A percentile compares a stretch with the other conserved stretches of the same genome.
Conservation (phyloP, 2,113 vertebrate species). For the Nerophis lumbriciformis region DNA sequence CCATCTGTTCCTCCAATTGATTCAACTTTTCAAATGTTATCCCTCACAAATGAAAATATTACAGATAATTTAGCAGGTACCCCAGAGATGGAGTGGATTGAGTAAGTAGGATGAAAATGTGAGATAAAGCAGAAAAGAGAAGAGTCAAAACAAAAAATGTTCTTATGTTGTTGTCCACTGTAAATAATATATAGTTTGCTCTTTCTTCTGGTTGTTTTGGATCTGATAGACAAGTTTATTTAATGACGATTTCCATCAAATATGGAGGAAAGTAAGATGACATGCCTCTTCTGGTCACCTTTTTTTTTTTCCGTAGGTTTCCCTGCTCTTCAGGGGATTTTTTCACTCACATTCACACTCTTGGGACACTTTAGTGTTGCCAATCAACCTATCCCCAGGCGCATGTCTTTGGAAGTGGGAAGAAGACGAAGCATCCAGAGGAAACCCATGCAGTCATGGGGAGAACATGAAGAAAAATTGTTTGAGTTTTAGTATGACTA, state of each 20-base stretch:
- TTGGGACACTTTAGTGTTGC: background rate
- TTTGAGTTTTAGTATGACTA: too few species aligned
- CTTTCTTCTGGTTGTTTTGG: constrained; percentile 27
- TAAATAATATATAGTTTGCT: constrained; percentile 38
- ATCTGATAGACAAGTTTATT: constrained; percentile 46
- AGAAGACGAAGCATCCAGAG: too few species aligned
- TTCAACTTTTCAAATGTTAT: constrained; percentile 36
- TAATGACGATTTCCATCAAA: constrained; percentile 30
- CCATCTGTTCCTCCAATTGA: constrained; percentile 32
- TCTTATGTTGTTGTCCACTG: constrained; percentile 26
- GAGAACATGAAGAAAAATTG: too few species aligned
- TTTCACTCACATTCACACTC: too few species aligned
- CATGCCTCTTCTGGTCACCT: background rate
- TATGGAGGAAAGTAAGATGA: constrained; percentile 24
- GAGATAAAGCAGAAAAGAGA: constrained; percentile 26
- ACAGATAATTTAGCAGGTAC: constrained; percentile 48
- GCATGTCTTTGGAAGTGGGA: too few species aligned
- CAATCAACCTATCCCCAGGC: too few species aligned
- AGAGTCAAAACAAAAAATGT: constrained; percentile 33
- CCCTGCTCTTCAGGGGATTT: too few species aligned
- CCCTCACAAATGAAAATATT: constrained; percentile 52
- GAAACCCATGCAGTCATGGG: too few species aligned
- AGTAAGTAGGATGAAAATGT: constrained; percentile 12
- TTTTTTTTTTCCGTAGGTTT: constrained; percentile 1
- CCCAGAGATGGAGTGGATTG: constrained; percentile 39